phyloP scores from a whole-genome alignment of 2,888 invertebrate species.

The Netelia inedita region DNA sequence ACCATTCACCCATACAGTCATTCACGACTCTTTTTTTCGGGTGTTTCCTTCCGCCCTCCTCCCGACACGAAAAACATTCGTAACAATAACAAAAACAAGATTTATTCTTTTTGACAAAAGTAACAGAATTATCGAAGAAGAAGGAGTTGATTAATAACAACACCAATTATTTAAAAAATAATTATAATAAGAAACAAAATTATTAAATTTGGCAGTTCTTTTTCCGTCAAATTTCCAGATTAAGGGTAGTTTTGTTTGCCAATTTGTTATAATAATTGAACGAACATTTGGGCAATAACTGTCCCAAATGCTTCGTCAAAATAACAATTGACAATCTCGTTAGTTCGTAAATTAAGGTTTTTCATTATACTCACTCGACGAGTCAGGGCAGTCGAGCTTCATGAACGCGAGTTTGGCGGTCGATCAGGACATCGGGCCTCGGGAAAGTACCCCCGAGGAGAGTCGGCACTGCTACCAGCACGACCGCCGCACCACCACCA shows the following conservation, averaged over 20 bases:
- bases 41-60: background rate
- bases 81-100: slow-evolving; percentile 16
- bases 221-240: background rate
- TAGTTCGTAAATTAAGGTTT: background rate
- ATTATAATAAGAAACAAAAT: background rate
- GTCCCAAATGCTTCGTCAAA: too few species aligned
- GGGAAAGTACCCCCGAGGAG: slow-evolving; percentile 60
- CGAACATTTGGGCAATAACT: too few species aligned
- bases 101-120: background rate
- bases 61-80: slow-evolving; percentile 13
- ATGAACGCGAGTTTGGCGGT: slow-evolving; percentile 79
- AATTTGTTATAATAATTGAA: too few species aligned
- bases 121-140: background rate
- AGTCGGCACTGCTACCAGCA: slow-evolving; percentile 37
- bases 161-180: slow-evolving; percentile 2
- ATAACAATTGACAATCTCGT: background rate
- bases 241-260: background rate
- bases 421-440: slow-evolving; percentile 78
- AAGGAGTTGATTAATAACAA: background rate
- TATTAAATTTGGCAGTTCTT: too few species aligned
- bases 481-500: slow-evolving; percentile 7
- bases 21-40: slow-evolving; percentile 14
- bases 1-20: slow-evolving; percentile 44
- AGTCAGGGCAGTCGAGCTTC: slow-evolving; percentile 84
- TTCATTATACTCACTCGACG: slow-evolving; percentile 81